These are phyloP conservation scores for Xyrauchen texanus DNA, from an alignment of 2,113 vertebrate species.

Conservation along the genomic window DNA sequence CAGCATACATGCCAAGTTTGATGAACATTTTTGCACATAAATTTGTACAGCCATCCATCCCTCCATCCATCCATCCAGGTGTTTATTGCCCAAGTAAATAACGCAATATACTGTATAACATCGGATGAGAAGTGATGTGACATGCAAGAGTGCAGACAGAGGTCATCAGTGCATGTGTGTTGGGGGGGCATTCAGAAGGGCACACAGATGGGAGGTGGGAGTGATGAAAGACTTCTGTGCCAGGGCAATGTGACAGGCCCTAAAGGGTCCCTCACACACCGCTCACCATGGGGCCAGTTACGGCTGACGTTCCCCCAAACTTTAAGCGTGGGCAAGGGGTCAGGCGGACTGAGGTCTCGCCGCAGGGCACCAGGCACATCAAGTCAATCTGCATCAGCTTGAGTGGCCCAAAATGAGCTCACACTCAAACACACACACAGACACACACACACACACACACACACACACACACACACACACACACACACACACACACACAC, in stretches of 20 bases:
- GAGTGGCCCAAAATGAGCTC: not conserved
- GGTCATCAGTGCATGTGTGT: constrained; percentile 25
- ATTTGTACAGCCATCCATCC: no score
- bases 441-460: no score
- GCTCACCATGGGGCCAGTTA: constrained; percentile 51
- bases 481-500: no score
- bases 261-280: constrained; percentile 26
- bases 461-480: no score
- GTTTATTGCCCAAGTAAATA: not conserved
- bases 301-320: constrained; percentile 38
- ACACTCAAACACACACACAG: no score
- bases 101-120: not conserved
- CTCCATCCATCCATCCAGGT: no score
- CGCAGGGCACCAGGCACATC: constrained; percentile 48
- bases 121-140: not conserved
- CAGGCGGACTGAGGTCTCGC: constrained; percentile 33
- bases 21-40: no score
- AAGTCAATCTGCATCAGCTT: constrained; percentile 54
- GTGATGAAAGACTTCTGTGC: constrained; percentile 41
- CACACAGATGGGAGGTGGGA: not conserved
- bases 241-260: constrained; percentile 40
- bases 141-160: constrained; percentile 7
- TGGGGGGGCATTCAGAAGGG: not conserved
- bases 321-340: constrained; percentile 41
- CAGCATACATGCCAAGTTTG: no score